phyloP scores from a whole-genome alignment of 2,797 vertebrate species.

The Gymnodraco acuticeps region DNA sequence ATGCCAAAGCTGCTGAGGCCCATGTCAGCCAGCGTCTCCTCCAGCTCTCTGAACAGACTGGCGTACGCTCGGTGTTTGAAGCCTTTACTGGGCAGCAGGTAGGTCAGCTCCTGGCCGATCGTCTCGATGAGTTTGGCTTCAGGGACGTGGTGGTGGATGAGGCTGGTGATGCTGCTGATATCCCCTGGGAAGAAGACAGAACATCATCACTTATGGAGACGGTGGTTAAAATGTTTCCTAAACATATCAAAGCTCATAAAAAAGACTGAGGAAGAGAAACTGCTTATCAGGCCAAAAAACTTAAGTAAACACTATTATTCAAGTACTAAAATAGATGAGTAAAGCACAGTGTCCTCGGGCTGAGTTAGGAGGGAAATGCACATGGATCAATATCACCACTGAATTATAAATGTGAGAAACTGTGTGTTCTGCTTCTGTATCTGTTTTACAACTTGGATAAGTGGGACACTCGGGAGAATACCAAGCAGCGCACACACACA shows the following conservation, averaged over 20 bases:
- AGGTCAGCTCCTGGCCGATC: constrained; percentile 95
- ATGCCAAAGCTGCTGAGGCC: constrained; percentile 98
- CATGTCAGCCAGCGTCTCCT: constrained; percentile 92
- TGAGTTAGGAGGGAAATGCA: constrained; percentile 17
- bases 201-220: background rate
- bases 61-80: constrained; percentile 96
- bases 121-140: constrained; percentile 94
- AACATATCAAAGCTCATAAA: constrained; percentile 10
- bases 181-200: constrained; percentile 83
- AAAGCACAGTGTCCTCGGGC: constrained; percentile 47
- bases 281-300: constrained; percentile 27
- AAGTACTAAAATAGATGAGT: constrained; percentile 20
- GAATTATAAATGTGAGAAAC: constrained; percentile 45
- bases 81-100: constrained; percentile 93
- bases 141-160: constrained; percentile 94
- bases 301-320: constrained; percentile 28
- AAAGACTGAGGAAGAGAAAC: constrained; percentile 24
- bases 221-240: background rate
- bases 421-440: constrained; percentile 12
- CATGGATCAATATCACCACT: constrained; percentile 37
- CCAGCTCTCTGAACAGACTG: constrained; percentile 96
- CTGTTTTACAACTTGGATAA: constrained; percentile 33
- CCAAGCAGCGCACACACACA: constrained; percentile 1
- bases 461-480: constrained; percentile 10
- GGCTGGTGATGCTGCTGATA: constrained; percentile 86